These are phyloP conservation scores for Polyodon spathula DNA, from an alignment of 2,113 vertebrate species.

Conservation along the genomic window DNA sequence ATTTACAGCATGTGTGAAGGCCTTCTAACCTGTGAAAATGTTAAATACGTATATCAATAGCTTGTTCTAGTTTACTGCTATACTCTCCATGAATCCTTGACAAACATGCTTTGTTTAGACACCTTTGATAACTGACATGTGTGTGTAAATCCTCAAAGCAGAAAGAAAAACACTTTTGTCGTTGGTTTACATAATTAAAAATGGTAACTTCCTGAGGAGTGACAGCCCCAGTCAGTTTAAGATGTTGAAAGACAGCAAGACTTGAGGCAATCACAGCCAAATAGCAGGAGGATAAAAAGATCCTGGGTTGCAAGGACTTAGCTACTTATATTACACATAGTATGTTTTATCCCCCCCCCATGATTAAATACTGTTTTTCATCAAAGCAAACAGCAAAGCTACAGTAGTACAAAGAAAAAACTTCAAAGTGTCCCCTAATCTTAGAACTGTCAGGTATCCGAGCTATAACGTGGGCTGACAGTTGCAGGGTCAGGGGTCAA, in stretches of 20 bases:
- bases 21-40: no score
- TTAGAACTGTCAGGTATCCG: not conserved
- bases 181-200: not conserved
- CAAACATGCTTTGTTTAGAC: no score
- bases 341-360: not conserved
- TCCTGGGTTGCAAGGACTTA: not conserved
- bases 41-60: no score
- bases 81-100: no score
- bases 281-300: not conserved
- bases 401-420: not conserved
- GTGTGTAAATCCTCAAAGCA: no score
- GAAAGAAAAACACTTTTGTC: not conserved
- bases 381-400: constrained; percentile 2
- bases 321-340: not conserved
- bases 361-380: not conserved
- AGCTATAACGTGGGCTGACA: not conserved
- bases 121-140: no score
- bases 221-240: not conserved
- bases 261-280: not conserved
- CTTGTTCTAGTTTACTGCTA: no score
- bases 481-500: constrained; percentile 6
- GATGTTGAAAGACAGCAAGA: not conserved
- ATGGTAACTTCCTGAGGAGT: not conserved
- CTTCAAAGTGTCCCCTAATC: constrained; percentile 1
- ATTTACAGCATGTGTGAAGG: no score